Conservation (phyloP, 2,113 vertebrate species). For the Okapia johnstoni region DNA sequence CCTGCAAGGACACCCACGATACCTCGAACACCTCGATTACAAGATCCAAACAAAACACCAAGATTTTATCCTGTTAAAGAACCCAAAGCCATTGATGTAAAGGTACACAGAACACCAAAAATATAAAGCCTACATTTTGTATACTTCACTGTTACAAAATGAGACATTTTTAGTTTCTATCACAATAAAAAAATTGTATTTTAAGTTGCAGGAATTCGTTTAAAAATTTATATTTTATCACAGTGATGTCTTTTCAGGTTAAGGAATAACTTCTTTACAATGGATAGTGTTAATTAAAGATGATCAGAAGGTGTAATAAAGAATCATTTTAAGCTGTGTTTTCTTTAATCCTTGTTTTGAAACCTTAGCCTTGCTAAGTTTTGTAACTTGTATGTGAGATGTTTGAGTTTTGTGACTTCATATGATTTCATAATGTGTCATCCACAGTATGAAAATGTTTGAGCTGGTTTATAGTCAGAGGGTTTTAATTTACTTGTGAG, state of each 20-base stretch:
- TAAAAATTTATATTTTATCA: neutral
- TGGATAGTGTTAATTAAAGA: neutral
- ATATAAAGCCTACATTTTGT: neutral
- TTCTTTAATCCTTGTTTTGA: neutral
- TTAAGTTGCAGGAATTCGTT: neutral
- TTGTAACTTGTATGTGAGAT: conserved; percentile 44
- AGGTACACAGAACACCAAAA: conserved; percentile 77
- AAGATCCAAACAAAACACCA: conserved; percentile 91
- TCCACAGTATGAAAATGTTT: conserved; percentile 24
- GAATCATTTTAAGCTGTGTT: neutral
- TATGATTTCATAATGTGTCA: conserved; percentile 73
- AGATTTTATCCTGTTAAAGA: conserved; percentile 97
- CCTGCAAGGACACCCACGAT: conserved; percentile 78
- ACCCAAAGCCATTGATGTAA: conserved; percentile 82
- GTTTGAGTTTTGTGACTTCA: conserved; percentile 61
- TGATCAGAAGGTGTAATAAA: neutral
- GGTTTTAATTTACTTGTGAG: conserved; percentile 54
- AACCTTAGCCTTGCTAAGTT: neutral
- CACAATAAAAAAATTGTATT: neutral
- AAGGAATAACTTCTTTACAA: neutral
- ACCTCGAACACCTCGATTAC: conserved; percentile 87
- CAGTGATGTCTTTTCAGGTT: neutral
- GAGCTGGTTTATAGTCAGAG: conserved; percentile 34
- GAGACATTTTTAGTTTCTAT: neutral
- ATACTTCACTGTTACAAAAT: neutral